Base-by-base conservation (phyloP, 2,888 invertebrate species). In the Noctua janthe region DNA sequence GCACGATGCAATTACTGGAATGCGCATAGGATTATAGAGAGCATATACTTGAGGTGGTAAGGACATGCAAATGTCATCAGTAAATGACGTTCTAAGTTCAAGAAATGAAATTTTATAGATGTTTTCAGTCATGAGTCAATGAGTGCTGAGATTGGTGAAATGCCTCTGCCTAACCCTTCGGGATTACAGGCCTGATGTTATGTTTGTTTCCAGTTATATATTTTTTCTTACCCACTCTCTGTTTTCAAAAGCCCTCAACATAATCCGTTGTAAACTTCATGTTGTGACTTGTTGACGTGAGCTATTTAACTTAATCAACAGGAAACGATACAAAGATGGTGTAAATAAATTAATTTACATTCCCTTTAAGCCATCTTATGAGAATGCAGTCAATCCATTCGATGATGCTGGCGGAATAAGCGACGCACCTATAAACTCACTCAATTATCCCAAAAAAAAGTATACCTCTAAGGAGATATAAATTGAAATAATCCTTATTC, bases 21-120 rank as follows among this genome's bases (percentile, higher is more conserved):
- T 88, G 86, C 56, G 76, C 80, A 66, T 70, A 71, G 71, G 70
- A 86, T 88, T 85, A 84, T 79, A 78, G 72, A 84, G 87, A 84
- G 78, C 88, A 81, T 66, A 73, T 29, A 62, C 64, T 62, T 51
- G 4, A 78, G 62, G 51, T 81, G 62, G 67, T 77, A 80, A 75
- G 69, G 69, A 81, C 69, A 78, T 76, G 77, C 62, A 76, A 66
- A 82, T 79, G 49, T 71, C 82, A 74, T 51, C 51, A 49, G 23
- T 66, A 54, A 71, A 39, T 59, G 39, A 54, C 62, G 56, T 29
- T 59, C 56, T 54, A 29, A 3, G 35, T 20, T 54, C n/a, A 47
- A 67, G 59, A 51, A 67, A 71, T 43, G 15, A 1, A 51, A 71
- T 66, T 59, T 47, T n/a, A n/a, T 13, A n/a, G 39, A 69, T 15